Evolutionary conservation across 2,797 vertebrate species (phyloP).

Genomic region (Natrix natrix): DNA sequence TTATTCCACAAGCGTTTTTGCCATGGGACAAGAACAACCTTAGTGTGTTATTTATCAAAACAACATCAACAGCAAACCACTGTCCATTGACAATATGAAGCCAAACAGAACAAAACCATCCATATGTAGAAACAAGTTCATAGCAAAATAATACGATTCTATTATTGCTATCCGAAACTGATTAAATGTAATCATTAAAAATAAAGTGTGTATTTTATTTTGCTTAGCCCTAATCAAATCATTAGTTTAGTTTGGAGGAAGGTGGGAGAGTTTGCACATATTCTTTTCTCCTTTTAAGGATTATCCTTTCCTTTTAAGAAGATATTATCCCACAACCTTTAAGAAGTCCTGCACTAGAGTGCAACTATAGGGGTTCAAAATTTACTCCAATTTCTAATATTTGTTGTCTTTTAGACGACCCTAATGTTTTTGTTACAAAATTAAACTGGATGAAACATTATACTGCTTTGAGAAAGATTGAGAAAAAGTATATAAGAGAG

Average conservation of each 20-base stretch:
- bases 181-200: not conserved
- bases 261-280: not conserved
- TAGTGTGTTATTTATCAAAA: not conserved
- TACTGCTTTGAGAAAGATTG: not conserved
- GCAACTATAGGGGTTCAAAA: not conserved
- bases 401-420: not conserved
- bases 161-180: not conserved
- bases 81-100: not conserved
- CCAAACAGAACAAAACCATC: not conserved
- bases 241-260: not conserved
- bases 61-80: not conserved
- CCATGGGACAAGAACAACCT: not conserved
- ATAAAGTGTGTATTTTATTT: not conserved
- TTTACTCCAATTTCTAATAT: not conserved
- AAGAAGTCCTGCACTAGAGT: not conserved
- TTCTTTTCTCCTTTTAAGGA: not conserved
- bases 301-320: not conserved
- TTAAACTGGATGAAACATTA: not conserved
- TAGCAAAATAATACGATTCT: not conserved
- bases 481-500: not conserved
- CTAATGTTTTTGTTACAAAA: not conserved
- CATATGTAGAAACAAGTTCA: not conserved
- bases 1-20: not conserved
- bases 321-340: not conserved
- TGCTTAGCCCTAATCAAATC: not conserved